Evolutionary conservation across 2,797 vertebrate genomes (phyloP), one percentile per base, ranked within the genome.

Genomic region (Taeniopygia guttata): DNA sequence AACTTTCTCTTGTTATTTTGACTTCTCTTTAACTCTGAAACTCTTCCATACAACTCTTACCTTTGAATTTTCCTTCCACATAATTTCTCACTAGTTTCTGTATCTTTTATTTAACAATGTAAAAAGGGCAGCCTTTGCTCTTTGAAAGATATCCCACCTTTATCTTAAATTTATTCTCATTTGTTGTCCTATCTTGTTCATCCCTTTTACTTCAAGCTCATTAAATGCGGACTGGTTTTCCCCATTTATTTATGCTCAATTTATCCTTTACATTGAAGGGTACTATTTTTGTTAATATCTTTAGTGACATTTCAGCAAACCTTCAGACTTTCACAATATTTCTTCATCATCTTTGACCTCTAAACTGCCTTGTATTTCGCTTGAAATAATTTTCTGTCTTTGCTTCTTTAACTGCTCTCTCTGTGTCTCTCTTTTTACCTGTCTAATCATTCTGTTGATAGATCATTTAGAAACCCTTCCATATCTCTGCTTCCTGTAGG

Each of bases 141-240:
- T 93, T 75, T 90, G 64, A 87, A 90, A 95, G 73, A 79, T 70
- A 59, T 49, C 26, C 10, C 13, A 74, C 11, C 15, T 87, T 87
- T 45, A 87, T 59, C 23, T 80, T 48, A 73, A 51, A 64, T 76
- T 74, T 52, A 19, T 73, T 32, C 40, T 86, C 23, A 56, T 87
- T 94, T 92, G 10, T 70, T 95, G 34, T 42, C 32, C 29, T 84
- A 2, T 49, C 34, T 63, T 60, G 19, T 93, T 90, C 64, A 29
- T 74, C 19, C 48, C 42, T 89, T 87, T 92, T 87, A 59, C 72
- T 96, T 95, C 81, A 92, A 59, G 75, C 23, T 94, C 55, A 94
- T 90, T 96, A 87, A 89, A 80, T 66, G 32, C 51, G 90, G 21
- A 18, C 55, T 67, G 74, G 29, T 67, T 94, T 89, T 56, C n/a